A percentile compares a stretch with the other conserved stretches of the same genome.
Evolutionary conservation across 2,113 vertebrate species (phyloP).

Genomic region (Neodontobutis hainanensis): DNA sequence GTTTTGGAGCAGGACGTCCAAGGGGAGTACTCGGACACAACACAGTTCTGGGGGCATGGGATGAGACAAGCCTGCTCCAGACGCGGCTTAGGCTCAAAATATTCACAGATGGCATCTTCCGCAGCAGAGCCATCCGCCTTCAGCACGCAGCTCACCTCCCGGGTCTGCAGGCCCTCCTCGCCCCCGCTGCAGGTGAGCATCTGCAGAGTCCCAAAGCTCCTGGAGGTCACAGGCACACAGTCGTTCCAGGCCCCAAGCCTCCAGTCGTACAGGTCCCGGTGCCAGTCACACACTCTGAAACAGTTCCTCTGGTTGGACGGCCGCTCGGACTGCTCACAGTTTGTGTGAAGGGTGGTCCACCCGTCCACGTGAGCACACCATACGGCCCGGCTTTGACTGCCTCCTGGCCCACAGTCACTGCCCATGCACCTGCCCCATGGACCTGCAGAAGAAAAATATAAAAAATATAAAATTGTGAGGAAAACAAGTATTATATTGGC

Average conservation of each 20-base stretch:
- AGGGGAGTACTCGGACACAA: constrained; percentile 87
- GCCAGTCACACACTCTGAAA: constrained; percentile 96
- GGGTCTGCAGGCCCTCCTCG: constrained; percentile 91
- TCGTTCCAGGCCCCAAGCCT: constrained; percentile 87
- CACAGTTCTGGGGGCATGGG: constrained; percentile 92
- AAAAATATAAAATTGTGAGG: neutral
- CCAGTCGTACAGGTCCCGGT: constrained; percentile 96
- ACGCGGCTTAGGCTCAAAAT: constrained; percentile 93
- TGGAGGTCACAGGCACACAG: constrained; percentile 85
- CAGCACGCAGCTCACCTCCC: constrained; percentile 87
- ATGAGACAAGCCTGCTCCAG: constrained; percentile 96
- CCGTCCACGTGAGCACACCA: constrained; percentile 97
- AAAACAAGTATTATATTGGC: neutral
- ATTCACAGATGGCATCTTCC: constrained; percentile 93
- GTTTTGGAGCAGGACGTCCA: constrained; percentile 95
- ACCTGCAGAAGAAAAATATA: constrained; percentile 78
- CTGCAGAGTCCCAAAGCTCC: constrained; percentile 73
- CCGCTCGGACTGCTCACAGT: constrained; percentile 86
- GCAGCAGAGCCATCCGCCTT: constrained; percentile 81
- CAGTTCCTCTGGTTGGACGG: constrained; percentile 94
- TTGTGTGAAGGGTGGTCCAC: constrained; percentile 93
- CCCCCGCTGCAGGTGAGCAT: constrained; percentile 81
- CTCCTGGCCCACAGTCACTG: constrained; percentile 93
- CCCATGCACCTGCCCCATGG: constrained; percentile 98
- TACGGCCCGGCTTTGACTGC: constrained; percentile 91